These are phyloP conservation scores for Amphimedon queenslandica DNA, from an alignment of 37 sponge, comb jelly and placozoan species.

Conservation along the genomic window DNA sequence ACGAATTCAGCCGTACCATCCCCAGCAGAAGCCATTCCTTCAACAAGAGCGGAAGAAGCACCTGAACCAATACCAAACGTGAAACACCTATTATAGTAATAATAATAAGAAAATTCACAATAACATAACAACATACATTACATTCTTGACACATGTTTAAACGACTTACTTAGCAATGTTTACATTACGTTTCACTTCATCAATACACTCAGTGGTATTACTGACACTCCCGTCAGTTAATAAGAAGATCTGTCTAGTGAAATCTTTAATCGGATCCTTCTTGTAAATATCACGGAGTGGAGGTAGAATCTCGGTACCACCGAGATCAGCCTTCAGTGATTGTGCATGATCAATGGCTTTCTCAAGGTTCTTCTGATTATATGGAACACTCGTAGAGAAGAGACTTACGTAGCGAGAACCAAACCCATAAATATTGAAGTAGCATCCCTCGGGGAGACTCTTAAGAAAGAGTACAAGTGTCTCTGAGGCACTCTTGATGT, in stretches of 20 bases:
- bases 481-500: slow-evolving; percentile 40
- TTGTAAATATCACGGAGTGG: slow-evolving; percentile 55
- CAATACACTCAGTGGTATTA: slow-evolving; percentile 44
- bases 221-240: slow-evolving; percentile 67
- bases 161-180: slow-evolving; percentile 36
- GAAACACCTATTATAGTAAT: slow-evolving; percentile 30
- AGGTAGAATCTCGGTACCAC: slow-evolving; percentile 59
- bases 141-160: background rate
- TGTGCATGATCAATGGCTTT: slow-evolving; percentile 40
- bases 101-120: background rate
- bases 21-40: slow-evolving; percentile 60
- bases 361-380: slow-evolving; percentile 42
- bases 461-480: slow-evolving; percentile 56
- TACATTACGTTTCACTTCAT: slow-evolving; percentile 34
- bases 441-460: slow-evolving; percentile 49
- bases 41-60: slow-evolving; percentile 56
- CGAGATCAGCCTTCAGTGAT: slow-evolving; percentile 47
- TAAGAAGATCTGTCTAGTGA: slow-evolving; percentile 48
- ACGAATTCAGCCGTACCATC: slow-evolving; percentile 59
- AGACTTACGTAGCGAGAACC: slow-evolving; percentile 41
- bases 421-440: slow-evolving; percentile 78
- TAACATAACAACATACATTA: background rate
- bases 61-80: slow-evolving; percentile 68
- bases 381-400: slow-evolving; percentile 32
- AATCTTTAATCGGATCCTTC: slow-evolving; percentile 12